Evolutionary conservation across 2,113 vertebrate genomes (phyloP).

Genomic region (Psephotus haematonotus): DNA sequence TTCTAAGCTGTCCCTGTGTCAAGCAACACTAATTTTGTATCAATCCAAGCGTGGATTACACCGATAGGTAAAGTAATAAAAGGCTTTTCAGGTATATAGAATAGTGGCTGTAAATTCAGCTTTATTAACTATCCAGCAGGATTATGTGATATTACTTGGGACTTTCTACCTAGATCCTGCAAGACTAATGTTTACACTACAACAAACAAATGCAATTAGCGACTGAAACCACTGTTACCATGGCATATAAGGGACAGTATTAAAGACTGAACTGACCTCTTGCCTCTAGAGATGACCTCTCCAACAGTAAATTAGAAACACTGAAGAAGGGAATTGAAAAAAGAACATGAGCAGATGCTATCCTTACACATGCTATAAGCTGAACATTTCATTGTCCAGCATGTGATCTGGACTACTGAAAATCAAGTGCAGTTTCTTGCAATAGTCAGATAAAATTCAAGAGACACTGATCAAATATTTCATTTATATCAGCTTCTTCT

Average conservation of each 20-base stretch:
- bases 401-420: not conserved
- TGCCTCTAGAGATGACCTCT: not conserved
- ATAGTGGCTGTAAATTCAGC: not conserved
- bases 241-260: not conserved
- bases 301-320: not conserved
- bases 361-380: fast-evolving
- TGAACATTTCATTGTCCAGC: fast-evolving
- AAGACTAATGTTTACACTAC: not conserved
- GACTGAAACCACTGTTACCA: not conserved
- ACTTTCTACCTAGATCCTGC: not conserved
- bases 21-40: not conserved
- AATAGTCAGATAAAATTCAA: not conserved
- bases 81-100: not conserved
- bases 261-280: not conserved
- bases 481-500: not conserved
- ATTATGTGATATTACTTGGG: not conserved
- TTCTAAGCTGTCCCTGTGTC: not conserved
- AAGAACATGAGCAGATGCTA: not conserved
- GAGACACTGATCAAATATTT: not conserved
- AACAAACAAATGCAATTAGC: not conserved
- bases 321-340: not conserved
- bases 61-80: not conserved
- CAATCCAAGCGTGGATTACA: not conserved
- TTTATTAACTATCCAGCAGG: not conserved
- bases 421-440: not conserved